Evolutionary conservation across 2,113 vertebrate genomes (phyloP), one percentile per base, ranked within the genome.

Genomic region (Hippocampus zosterae): DNA sequence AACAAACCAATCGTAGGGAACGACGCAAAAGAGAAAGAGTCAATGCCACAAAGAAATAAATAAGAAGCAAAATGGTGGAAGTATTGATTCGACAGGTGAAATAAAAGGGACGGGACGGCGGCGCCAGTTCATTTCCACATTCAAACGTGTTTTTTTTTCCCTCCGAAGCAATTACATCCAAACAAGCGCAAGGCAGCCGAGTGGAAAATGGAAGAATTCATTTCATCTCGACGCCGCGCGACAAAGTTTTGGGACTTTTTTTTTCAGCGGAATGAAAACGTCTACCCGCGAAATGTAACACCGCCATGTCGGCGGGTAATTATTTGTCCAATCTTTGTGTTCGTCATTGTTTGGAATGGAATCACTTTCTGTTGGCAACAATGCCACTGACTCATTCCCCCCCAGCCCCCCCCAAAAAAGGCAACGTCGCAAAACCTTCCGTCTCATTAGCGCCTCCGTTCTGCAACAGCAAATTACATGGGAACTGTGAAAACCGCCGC

Each of bases 121-220:
- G 2, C 41, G 78, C 33, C 3, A 67, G 63, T 82, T 76, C 70
- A 82, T 81, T 79, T 74, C 53, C 73, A 79, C 77, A 78, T 77
- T 78, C 63, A 46, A 65, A 60, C 57, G 8, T 60, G 57, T 60
- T 60, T 37, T 60, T 60, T n/a, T n/a, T n/a, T n/a, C n/a, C 57
- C 33, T 60, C 27, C 15, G 15, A 65, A 15, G 41, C 63, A 65
- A 65, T 65, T 65, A 27, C 42, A n/a, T 46, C 41, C 63, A 27
- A 65, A 65, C 63, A 65, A 65, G 63, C 23, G n/a, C 23, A n/a
- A 48, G n/a, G 63, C 63, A 65, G 42, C 21, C n/a, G 42, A 48
- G 63, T 65, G 63, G 63, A 65, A 65, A 65, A 65, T 65, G 41
- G 63, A 65, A 65, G 42, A 65, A 65, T 65, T 65, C 23, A 27